Evolutionary conservation across 2,797 vertebrate genomes (phyloP), one percentile per base, ranked within the genome.

Genomic region (Takifugu ocellatus): DNA sequence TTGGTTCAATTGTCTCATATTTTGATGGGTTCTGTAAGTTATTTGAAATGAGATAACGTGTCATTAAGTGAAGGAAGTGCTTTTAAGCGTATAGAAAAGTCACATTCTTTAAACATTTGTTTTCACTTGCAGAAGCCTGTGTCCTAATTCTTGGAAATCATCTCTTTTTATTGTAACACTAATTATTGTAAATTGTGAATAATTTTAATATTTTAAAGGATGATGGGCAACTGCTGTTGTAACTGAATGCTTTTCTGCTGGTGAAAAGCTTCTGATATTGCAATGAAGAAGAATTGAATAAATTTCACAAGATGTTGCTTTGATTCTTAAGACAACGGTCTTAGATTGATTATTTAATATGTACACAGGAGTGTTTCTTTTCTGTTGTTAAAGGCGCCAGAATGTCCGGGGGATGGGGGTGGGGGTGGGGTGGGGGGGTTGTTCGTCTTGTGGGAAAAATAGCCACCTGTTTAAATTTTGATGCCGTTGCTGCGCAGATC

Each of bases 141-240:
- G 86, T 89, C 88, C 89, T 89, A 77, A 83, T 81, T 84, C 73
- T 84, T 86, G 73, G 74, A 77, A 82, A 84, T 73, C 76, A 86
- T 86, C 79, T 83, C 80, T 86, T 91, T 90, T 88, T 87, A 88
- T 92, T 93, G 91, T 93, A 92, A 93, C 87, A 83, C 82, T 56
- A 92, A 95, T 94, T 93, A 90, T 89, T 98, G 95, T 98, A 97
- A 94, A 96, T 93, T 95, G 94, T 97, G 93, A 93, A 91, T 92
- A 92, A 90, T 92, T 93, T 94, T 92, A 92, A 90, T 90, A 94
- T 94, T 92, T 92, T 88, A 89, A 87, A 88, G 88, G 89, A 87
- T 92, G 84, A 88, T 77, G 84, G 81, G 88, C 85, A 87, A 90
- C 88, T 90, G 84, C 80, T 89, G 82, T 88, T 98, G 96, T 83